Percentiles rank a stretch among this genome's conserved stretches.
phyloP scores from a whole-genome alignment of 64 coral and sea anemone genomes.

The Acropora tenuis region DNA sequence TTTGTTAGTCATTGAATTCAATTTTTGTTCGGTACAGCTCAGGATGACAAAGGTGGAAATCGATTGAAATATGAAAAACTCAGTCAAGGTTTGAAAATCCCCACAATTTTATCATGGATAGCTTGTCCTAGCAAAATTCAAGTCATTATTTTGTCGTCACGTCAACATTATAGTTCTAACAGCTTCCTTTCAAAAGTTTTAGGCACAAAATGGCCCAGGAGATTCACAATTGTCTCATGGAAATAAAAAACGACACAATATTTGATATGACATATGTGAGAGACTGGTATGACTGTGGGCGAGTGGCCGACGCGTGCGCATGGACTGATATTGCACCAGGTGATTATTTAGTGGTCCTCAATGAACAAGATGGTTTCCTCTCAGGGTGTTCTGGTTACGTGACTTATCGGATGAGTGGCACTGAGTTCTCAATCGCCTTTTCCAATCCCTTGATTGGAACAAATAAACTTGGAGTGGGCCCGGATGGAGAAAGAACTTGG shows the following conservation, averaged over 20 bases:
- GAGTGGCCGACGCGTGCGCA: conserved; percentile 13
- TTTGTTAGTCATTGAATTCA: no score
- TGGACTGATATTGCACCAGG: conserved; percentile 19
- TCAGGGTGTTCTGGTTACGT: conserved; percentile 60
- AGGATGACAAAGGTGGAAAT: no score
- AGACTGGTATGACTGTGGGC: conserved; percentile 59
- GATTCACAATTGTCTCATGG: conserved; percentile 17
- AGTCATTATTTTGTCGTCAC: no score
- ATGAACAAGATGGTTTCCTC: background rate
- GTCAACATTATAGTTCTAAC: no score
- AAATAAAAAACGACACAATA: conserved; percentile 22
- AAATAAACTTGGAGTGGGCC: conserved; percentile 64
- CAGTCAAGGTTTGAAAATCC: no score
- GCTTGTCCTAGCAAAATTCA: no score
- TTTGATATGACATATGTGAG: conserved; percentile 35
- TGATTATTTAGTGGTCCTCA: background rate
- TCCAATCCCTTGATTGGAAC: conserved; percentile 31
- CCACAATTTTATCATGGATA: no score
- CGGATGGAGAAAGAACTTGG: conserved; percentile 37
- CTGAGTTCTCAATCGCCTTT: conserved; percentile 53
- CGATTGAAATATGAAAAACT: no score
- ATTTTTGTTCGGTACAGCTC: no score
- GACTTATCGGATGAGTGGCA: conserved; percentile 32
- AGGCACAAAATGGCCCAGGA: conserved; percentile 38
- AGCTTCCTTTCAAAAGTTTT: background rate